Base-by-base conservation (phyloP, 2,888 invertebrate genomes). In the Tigriopus californicus region DNA sequence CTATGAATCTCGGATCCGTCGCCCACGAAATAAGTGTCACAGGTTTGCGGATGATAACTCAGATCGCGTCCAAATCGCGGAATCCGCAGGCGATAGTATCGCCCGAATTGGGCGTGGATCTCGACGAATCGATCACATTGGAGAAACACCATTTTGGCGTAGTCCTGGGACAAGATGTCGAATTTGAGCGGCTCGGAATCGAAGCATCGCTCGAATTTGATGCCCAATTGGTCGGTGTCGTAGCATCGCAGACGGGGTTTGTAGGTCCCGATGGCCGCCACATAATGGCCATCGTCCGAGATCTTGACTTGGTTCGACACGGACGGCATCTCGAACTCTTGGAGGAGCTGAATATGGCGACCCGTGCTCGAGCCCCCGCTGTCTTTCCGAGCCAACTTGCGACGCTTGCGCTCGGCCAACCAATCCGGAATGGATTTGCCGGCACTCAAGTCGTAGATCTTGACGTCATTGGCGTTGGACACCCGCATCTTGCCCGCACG, bases 271-370 rank as follows among this genome's bases (percentile, higher is more conserved):
- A 94, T 83, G 1, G 87, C 86, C 68, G 94, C 75, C 62, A 98
- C 81, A 68, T 86, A 94, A 64, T 94, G 85, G 18, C 88, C 86
- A 76, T 99, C 95, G 65, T 79, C 82, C 10, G 95, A 87, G 63
- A 89, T 78, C 67, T 80, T 77, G 24, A 99, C 77, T 57, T 80
- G 80, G 18, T 83, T 84, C 68, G 92, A 91, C 0, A 97, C 79
- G 54, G 83, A 89, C 25, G 98, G 97, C 98, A 98, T 98, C 66
- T 94, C 90, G 77, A 99, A 98, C 69, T 98, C 98, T 73, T 99
- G 98, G 64, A 99, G 88, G 47, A 98, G 79, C 72, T 97, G 90
- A 66, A 99, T 90, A 68, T 92, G 78, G 65, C 85, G 79, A 65
- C 91, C 77, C 53, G 95, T 77, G 69, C 92, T 94, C 44, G 85